phyloP scores from a whole-genome alignment of 2,797 vertebrate species.

The Xerus rutilus region DNA sequence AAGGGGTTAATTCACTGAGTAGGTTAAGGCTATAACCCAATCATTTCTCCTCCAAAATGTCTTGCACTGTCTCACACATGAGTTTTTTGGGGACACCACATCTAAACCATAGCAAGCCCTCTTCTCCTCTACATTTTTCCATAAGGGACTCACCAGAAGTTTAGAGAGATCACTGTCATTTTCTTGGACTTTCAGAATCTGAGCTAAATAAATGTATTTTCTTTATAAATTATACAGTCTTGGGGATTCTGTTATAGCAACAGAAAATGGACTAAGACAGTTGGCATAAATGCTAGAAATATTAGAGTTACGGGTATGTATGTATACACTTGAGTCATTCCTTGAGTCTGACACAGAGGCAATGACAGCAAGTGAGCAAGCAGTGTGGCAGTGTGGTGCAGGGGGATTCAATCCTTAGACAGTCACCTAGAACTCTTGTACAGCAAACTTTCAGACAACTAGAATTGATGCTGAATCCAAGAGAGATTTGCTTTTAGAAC shows the following conservation, averaged over 20 bases:
- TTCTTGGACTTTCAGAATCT: not conserved
- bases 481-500: not conserved
- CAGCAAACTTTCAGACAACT: not conserved
- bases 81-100: too few species aligned
- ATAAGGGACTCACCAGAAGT: not conserved
- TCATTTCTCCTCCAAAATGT: too few species aligned
- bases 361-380: not conserved
- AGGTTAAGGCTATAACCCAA: too few species aligned
- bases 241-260: not conserved
- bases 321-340: not conserved
- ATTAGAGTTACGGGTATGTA: not conserved
- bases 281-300: not conserved
- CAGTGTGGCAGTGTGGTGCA: not conserved
- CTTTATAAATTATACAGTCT: not conserved
- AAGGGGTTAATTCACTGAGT: too few species aligned
- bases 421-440: not conserved
- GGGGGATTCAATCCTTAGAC: not conserved
- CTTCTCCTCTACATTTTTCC: not conserved
- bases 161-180: not conserved
- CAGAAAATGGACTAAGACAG: not conserved
- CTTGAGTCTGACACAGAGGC: not conserved
- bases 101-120: not conserved
- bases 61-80: too few species aligned
- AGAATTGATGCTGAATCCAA: not conserved
- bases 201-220: not conserved